A percentile compares a stretch with the other conserved stretches of the same genome.
Conservation (phyloP, 2,888 invertebrate species). For the Chrysopilus asiliformis region DNA sequence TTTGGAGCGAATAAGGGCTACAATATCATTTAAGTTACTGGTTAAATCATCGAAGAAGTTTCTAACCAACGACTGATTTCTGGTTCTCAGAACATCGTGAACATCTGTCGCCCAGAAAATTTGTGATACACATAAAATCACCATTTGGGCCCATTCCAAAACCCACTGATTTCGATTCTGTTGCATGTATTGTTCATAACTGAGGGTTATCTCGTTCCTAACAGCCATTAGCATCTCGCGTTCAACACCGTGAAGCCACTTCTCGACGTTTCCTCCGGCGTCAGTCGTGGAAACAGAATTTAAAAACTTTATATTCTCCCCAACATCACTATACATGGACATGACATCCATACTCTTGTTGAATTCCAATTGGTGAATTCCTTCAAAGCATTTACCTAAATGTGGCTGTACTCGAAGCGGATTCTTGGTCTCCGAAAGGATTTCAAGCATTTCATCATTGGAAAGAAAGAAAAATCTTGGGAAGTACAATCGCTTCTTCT, state of each 20-base stretch:
- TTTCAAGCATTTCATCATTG: conserved; percentile 58
- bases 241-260: conserved; percentile 52
- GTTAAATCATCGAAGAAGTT: conserved; percentile 36
- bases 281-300: conserved; percentile 40
- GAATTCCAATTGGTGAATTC: conserved; percentile 42
- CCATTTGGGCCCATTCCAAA: conserved; percentile 49
- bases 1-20: conserved; percentile 43
- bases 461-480: conserved; percentile 65
- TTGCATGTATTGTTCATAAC: conserved; percentile 33
- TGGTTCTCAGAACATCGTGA: conserved; percentile 39
- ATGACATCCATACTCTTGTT: conserved; percentile 41
- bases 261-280: conserved; percentile 46
- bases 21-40: conserved; percentile 42
- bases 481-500: conserved; percentile 50
- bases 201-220: conserved; percentile 32
- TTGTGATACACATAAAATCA: conserved; percentile 44
- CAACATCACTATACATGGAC: conserved; percentile 46
- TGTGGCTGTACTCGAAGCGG: conserved; percentile 46
- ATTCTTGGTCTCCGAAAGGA: conserved; percentile 54
- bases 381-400: conserved; percentile 57
- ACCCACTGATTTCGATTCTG: conserved; percentile 41
- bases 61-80: conserved; percentile 33
- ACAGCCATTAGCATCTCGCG: conserved; percentile 46
- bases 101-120: conserved; percentile 54
- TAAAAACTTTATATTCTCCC: conserved; percentile 44